Evolutionary conservation across 2,888 invertebrate genomes (phyloP).

Genomic region (Thereva nobilitata): DNA sequence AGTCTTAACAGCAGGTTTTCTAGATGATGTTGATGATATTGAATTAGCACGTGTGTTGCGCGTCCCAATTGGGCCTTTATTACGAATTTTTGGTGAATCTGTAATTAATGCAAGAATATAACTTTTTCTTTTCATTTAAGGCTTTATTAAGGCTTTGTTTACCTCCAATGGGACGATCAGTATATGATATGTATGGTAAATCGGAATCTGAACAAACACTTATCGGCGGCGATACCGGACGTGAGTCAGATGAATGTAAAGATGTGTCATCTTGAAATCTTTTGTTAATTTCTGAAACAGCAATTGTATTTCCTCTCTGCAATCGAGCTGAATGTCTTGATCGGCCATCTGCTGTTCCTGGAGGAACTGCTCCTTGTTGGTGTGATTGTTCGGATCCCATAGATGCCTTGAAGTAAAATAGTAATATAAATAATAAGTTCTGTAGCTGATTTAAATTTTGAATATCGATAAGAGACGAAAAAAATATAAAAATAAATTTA

Average conservation of each 20-base stretch:
- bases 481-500: not conserved
- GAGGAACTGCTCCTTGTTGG: conserved; percentile 52
- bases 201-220: conserved; percentile 89
- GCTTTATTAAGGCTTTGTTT: conserved; percentile 30
- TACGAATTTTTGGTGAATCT: conserved; percentile 83
- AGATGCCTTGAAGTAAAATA: not conserved
- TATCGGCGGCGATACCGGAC: conserved; percentile 79
- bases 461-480: not conserved
- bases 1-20: conserved; percentile 43
- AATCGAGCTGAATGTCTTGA: conserved; percentile 49
- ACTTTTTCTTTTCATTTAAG: not conserved
- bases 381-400: conserved; percentile 70
- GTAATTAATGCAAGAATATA: conserved; percentile 38
- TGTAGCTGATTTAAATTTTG: not conserved
- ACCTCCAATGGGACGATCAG: conserved; percentile 87
- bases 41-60: conserved; percentile 41
- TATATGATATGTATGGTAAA: conserved; percentile 88
- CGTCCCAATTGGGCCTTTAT: conserved; percentile 54
- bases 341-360: conserved; percentile 36
- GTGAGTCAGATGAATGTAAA: conserved; percentile 52
- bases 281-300: conserved; percentile 51
- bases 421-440: too few relatives aligned
- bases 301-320: conserved; percentile 60
- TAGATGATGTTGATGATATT: conserved; percentile 31
- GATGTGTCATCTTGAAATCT: conserved; percentile 49